Base-by-base conservation (phyloP, 2,888 invertebrate genomes). In the Tribolium freemani region DNA sequence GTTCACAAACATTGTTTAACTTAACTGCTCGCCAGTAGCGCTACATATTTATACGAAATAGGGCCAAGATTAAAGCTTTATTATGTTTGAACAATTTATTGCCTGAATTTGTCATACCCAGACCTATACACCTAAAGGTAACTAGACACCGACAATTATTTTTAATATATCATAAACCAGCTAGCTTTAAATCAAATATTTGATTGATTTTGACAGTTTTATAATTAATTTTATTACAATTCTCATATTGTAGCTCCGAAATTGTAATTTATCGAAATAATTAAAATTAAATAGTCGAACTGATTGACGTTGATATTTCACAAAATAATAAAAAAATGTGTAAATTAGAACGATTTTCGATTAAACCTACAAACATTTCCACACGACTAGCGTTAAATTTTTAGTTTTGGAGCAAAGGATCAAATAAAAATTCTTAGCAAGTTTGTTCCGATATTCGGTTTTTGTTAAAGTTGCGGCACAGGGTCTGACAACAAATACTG, bases 51-150 rank as follows among this genome's bases (percentile, higher is more conserved):
- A 63, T 69, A 56, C 69, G 31, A 72, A 72, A 72, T 72, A 69
- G 13, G 38, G 57, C 30, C 60, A 58, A 63, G 58, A 74, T 74
- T 71, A 74, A 74, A 68, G 63, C 69, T 71, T 63, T 72, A 74
- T 74, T 71, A 72, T 72, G 71, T 71, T 69, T 54, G 61, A 8
- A 56, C 72, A 74, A 74, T 72, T 74, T 74, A 72, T 70, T 72
- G 63, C 68, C 57, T 45, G 60, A 68, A 68, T 68, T 67, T 64
- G 26, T 26, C 20, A 16, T 53, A 13, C 10, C 31, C 26, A 26
- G 5, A 26, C 26, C 3, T 3, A n/a, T n/a, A 26, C 38, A 38
- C 2, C 5, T 8, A 38, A 8, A 38, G 38, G 38, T 38, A 38
- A 38, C 38, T 38, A 38, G 38, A n/a, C n/a, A 26, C 3, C 26